Conservation (phyloP, 2,797 vertebrate genomes). For the Tenualosa thibaudeaui region DNA sequence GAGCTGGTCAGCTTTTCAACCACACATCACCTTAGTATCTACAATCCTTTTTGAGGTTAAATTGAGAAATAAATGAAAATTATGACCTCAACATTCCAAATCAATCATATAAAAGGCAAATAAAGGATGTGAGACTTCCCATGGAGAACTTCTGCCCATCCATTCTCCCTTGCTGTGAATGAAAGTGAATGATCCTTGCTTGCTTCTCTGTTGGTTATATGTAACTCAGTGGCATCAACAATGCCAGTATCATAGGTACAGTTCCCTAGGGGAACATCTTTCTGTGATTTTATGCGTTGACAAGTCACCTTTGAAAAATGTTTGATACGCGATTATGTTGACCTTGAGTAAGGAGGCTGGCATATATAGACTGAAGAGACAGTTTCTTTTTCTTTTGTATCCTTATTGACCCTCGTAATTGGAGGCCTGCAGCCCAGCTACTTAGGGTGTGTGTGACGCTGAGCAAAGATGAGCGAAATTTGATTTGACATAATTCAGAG, state of each 20-base stretch:
- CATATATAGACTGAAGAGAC: not conserved
- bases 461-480: not conserved
- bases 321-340: not conserved
- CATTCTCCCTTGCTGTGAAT: not conserved
- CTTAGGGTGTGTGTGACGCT: not conserved
- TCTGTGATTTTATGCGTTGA: not conserved
- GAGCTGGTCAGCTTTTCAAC: not conserved
- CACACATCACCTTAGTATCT: conserved; percentile 35
- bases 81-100: conserved; percentile 36
- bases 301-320: not conserved
- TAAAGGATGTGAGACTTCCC: conserved; percentile 37
- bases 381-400: not conserved
- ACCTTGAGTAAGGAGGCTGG: not conserved
- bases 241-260: not conserved
- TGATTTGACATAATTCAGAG: conserved; percentile 13
- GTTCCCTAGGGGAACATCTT: not conserved
- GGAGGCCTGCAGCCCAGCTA: not conserved
- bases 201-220: not conserved
- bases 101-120: conserved; percentile 42
- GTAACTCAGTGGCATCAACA: not conserved
- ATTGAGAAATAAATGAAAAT: conserved; percentile 19
- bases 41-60: conserved; percentile 28
- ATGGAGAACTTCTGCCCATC: conserved; percentile 23
- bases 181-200: not conserved
- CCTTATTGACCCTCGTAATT: not conserved